Evolutionary conservation across 1,140 invertebrate species (phyloP), one percentile per base, ranked within the genome.

Genomic region (Sycophila sp.): DNA sequence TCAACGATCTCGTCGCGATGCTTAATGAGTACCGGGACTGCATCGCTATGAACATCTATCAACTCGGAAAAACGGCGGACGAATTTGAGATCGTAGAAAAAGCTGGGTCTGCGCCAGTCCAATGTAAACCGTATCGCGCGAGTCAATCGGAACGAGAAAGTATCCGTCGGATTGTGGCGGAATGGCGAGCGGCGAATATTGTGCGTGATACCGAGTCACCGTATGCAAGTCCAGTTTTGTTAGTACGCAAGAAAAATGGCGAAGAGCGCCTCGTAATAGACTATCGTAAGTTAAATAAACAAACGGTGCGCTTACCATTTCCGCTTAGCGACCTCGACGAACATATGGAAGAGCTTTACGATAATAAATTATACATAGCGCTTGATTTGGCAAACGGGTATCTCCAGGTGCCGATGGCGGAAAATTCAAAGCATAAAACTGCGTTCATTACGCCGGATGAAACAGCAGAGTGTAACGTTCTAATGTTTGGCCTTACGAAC

Each of bases 371-470:
- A 6, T 70, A 62, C 36, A 42, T 69, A 7, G 62, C 69, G 0
- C 19, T 75, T 4, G 74, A 75, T 59, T 51, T 75, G n/a, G 56
- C 68, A 5, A 56, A 75, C 17, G 63, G 71, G 1, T 75, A 75
- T 47, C 47, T 75, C 8, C 69, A 75, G 38, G 19, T 75, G 15
- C 74, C 71, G 13, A 34, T 75, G 2, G 28, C 32, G n/a, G 47
- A 49, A 32, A n/a, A 24, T 24, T 69, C 71, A 6, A 34, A 53
- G 26, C 36, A 59, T 40, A 75, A 72, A 62, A 75, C 73, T 7
- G 73, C 71, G 5, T 62, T 73, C 19, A 75, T 75, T 36, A 74
- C 72, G 11, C 63, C 58, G 13, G 72, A 74, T 58, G 68, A 71
- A 24, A 74, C 69, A 7, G 63, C 28, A 4, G 72, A 74, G 19